phyloP scores from a whole-genome alignment of 2,113 vertebrate species.

The Coptodon rendalli region DNA sequence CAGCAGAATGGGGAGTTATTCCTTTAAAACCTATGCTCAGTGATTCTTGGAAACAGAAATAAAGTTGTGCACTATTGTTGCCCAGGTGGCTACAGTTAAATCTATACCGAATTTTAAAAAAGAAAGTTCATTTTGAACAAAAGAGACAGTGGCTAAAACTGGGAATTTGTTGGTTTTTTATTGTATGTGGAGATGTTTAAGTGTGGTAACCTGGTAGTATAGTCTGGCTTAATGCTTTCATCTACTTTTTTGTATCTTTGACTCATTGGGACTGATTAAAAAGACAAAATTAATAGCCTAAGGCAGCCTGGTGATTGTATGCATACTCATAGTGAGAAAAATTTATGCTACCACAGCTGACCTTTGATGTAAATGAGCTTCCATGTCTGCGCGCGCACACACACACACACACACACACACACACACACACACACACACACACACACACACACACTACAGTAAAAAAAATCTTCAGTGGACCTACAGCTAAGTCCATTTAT shows the following conservation, averaged over 20 bases:
- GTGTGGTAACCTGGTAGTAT: neutral
- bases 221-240: neutral
- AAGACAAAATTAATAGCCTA: slow-evolving; percentile 36
- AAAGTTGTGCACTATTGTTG: neutral
- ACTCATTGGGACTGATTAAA: slow-evolving; percentile 59
- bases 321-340: neutral
- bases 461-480: neutral
- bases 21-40: neutral
- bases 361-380: slow-evolving; percentile 5
- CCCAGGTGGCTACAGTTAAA: neutral
- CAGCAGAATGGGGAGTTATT: neutral
- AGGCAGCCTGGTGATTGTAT: slow-evolving; percentile 27
- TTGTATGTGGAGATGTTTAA: neutral
- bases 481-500: slow-evolving; percentile 6
- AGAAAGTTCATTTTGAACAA: neutral
- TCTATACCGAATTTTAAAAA: neutral
- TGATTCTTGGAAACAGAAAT: neutral
- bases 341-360: neutral
- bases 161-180: neutral
- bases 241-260: neutral
- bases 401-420: neutral
- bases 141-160: neutral
- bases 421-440: neutral
- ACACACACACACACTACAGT: neutral
- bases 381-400: accelerated